Evolutionary conservation across 2,888 invertebrate genomes (phyloP), one percentile per base, ranked within the genome.

Genomic region (Cephalotes varians): DNA sequence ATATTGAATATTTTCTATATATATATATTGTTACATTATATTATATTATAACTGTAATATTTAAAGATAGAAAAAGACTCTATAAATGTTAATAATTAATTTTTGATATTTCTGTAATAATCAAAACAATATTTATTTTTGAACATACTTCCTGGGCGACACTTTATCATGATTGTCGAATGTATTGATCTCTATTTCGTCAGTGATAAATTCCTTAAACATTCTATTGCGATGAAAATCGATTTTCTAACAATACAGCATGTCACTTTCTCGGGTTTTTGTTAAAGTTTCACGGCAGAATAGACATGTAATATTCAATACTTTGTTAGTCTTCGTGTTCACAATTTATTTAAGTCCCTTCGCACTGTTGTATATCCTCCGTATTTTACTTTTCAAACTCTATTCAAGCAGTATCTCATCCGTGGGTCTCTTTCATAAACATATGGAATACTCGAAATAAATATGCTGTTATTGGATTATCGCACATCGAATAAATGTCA

Each of bases 321-420:
- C 67, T 65, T 51, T 67, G 37, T 49, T 65, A 49, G 49, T 25
- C 25, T 25, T 18, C 15, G 5, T 37, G n/a, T 67, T 1, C 25
- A 65, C 25, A 18, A 51, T 76, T 67, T 76, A 67, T 76, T 51
- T 65, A 65, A 76, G 28, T 37, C 31, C 10, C 18, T 62, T 18
- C 18, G 10, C 49, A 49, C 7, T 40, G 25, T 64, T 12, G 25
- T 4, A 9, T 49, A n/a, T 65, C n/a, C 5, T 37, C 1, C 49
- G 67, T 37, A 67, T 65, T 76, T 76, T 37, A 25, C 25, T 76
- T 51, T 64, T 74, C 37, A 40, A 65, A n/a, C 49, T 18, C 25
- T 10, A 49, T 74, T 74, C 49, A 49, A 25, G 21, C 34, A 2
- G 2, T 49, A 49, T 37, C 9, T 65, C 28, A 65, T 65, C 7